Base-by-base conservation (phyloP, 2,888 invertebrate genomes). In the Oligia fasciuncula region DNA sequence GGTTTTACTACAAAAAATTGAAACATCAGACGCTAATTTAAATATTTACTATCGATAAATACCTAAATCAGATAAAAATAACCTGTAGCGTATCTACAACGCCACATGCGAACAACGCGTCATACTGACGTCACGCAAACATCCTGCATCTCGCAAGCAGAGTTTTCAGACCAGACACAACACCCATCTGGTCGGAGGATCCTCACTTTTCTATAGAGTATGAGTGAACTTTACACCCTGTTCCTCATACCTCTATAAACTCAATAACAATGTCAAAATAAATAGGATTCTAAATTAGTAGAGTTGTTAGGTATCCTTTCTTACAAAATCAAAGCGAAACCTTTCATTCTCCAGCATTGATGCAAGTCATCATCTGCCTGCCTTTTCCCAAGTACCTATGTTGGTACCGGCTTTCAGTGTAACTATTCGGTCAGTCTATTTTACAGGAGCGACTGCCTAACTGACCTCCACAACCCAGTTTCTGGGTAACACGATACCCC, bases 11-110 rank as follows among this genome's bases (percentile, higher is more conserved):
- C 46, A 23, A 73, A 23, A 73, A 81, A 40, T 8, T 4, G 17
- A 49, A 6, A 73, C 1, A 57, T 40, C 6, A 14, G 49, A 73
- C n/a, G 5, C 2, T 19, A 43, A 81, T 82, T 82, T 79, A 51
- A 79, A 81, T 40, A 19, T 11, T 9, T 57, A 17, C 13, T 49
- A 4, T 9, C 2, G 46, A 40, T 49, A 69, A 23, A 72, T 49
- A 57, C 4, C 40, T 40, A 14, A 46, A 23, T 17, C 0, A 23
- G 9, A 29, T 60, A 70, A 23, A 51, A 51, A 51, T 51, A 35
- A 35, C 6, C 5, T 5, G 5, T 5, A 40, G 40, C 5, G 4
- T 40, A 5, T 40, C 6, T 5, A 40, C 40, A 40, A 40, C 40
- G 40, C 40, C 40, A 40, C 40, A 40, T 40, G 40, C 40, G 5